Evolutionary conservation across 2,888 invertebrate species (phyloP).

Genomic region (Arrhopalites spinosus): DNA sequence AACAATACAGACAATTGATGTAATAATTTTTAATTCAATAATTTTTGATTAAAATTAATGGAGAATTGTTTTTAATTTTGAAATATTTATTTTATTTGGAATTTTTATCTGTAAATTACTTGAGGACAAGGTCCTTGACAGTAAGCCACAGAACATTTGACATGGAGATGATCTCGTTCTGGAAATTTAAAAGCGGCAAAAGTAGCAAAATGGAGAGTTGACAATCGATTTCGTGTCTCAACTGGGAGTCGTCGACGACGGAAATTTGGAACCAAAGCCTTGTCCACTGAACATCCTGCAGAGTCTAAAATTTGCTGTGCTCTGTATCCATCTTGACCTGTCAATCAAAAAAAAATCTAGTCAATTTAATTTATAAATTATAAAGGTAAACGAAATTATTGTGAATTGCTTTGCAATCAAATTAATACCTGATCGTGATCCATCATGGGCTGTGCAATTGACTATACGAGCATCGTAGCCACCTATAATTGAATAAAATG

Average conservation of each 20-base stretch:
- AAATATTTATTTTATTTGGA: too few species aligned
- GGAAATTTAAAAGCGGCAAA: conserved; percentile 85
- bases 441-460: conserved; percentile 79
- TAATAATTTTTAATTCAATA: too few species aligned
- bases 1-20: too few species aligned
- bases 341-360: too few species aligned
- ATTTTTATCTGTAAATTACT: too few species aligned
- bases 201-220: conserved; percentile 62
- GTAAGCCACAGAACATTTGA: conserved; percentile 77
- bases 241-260: conserved; percentile 54
- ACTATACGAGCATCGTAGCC: conserved; percentile 75
- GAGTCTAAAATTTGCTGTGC: conserved; percentile 55
- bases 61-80: too few species aligned
- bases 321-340: conserved; percentile 50
- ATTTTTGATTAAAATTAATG: too few species aligned
- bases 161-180: conserved; percentile 75
- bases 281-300: conserved; percentile 54
- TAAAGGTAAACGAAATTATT: too few species aligned
- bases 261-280: conserved; percentile 53
- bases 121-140: conserved; percentile 73
- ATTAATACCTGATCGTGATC: conserved; percentile 63
- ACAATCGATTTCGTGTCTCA: conserved; percentile 53
- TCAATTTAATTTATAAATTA: too few species aligned
- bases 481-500: conserved; percentile 59
- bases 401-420: too few species aligned